A percentile compares a stretch with the other conserved stretches of the same genome.
These are phyloP conservation scores for Drosophila ohnishii DNA, from an alignment of 1,140 invertebrate genomes.

Conservation along the genomic window DNA sequence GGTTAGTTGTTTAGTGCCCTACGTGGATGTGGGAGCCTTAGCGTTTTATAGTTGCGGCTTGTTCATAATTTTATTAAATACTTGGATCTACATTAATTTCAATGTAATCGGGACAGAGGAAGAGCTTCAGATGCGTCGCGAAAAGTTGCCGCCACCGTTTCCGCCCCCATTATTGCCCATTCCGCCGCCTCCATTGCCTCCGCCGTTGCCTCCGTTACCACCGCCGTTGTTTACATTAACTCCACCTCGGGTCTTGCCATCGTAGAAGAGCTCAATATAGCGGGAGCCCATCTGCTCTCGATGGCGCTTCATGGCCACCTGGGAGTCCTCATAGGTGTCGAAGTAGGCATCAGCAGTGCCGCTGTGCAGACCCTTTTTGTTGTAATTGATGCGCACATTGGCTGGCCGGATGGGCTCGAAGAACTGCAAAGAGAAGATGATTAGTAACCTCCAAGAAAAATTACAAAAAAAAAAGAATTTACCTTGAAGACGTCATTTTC, in stretches of 20 bases:
- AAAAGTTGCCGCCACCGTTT: slow-evolving; percentile 57
- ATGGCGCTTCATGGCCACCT: slow-evolving; percentile 90
- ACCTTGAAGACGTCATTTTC: slow-evolving; percentile 82
- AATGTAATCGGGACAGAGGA: slow-evolving; percentile 62
- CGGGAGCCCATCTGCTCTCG: slow-evolving; percentile 94
- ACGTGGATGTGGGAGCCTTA: slow-evolving; percentile 32
- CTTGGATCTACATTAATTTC: slow-evolving; percentile 64
- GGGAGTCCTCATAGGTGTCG: slow-evolving; percentile 89
- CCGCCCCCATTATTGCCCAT: slow-evolving; percentile 36
- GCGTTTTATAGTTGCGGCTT: slow-evolving; percentile 26
- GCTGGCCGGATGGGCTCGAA: slow-evolving; percentile 80
- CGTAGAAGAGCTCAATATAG: slow-evolving; percentile 90
- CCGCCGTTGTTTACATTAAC: slow-evolving; percentile 41
- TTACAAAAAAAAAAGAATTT: background rate
- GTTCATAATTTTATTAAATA: slow-evolving; percentile 62
- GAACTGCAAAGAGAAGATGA: slow-evolving; percentile 54
- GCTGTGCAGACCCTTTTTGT: slow-evolving; percentile 90
- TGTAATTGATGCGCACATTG: slow-evolving; percentile 79
- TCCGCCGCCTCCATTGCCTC: slow-evolving; percentile 20
- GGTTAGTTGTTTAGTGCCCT: slow-evolving; percentile 25
- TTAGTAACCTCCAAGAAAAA: background rate
- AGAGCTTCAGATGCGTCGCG: slow-evolving; percentile 64
- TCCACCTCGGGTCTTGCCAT: slow-evolving; percentile 70
- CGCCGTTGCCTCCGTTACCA: slow-evolving; percentile 24
- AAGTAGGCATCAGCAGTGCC: slow-evolving; percentile 96